A percentile compares a stretch with the other conserved stretches of the same genome.
Evolutionary conservation across 2,797 vertebrate genomes (phyloP).

Genomic region (Phaenicophaeus curvirostris): DNA sequence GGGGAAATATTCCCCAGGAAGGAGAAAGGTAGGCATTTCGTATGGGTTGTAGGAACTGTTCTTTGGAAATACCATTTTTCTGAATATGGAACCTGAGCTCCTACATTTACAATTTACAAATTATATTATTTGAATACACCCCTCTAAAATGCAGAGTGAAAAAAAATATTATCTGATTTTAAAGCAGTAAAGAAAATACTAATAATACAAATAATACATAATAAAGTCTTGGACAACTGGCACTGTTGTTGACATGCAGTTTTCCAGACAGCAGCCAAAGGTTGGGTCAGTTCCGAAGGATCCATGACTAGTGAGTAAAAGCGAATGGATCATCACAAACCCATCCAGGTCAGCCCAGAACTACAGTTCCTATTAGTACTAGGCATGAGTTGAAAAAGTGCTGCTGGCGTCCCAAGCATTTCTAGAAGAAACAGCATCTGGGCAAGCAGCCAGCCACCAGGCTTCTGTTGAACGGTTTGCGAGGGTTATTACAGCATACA

Average conservation of each 20-base stretch:
- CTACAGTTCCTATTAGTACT: not conserved
- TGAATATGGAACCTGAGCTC: not conserved
- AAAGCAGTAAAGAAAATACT: not conserved
- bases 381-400: not conserved
- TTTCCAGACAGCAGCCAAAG: not conserved
- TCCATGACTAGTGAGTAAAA: not conserved
- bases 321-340: not conserved
- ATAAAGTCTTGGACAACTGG: not conserved
- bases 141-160: not conserved
- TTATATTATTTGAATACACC: not conserved
- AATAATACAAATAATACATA: not conserved
- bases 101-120: not conserved
- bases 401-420: slow-evolving; percentile 36
- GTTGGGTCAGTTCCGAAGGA: not conserved
- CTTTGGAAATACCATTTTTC: not conserved
- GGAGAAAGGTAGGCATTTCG: not conserved
- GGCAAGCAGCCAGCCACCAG: slow-evolving; percentile 63
- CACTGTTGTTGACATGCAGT: not conserved
- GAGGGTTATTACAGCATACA: slow-evolving; percentile 1
- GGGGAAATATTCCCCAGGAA: not conserved
- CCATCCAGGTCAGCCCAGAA: not conserved
- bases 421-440: slow-evolving; percentile 64
- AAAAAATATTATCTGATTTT: not conserved
- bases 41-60: not conserved
- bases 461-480: slow-evolving; percentile 13